Conservation (phyloP, 2,113 vertebrate species). For the Chaetodon auriga region DNA sequence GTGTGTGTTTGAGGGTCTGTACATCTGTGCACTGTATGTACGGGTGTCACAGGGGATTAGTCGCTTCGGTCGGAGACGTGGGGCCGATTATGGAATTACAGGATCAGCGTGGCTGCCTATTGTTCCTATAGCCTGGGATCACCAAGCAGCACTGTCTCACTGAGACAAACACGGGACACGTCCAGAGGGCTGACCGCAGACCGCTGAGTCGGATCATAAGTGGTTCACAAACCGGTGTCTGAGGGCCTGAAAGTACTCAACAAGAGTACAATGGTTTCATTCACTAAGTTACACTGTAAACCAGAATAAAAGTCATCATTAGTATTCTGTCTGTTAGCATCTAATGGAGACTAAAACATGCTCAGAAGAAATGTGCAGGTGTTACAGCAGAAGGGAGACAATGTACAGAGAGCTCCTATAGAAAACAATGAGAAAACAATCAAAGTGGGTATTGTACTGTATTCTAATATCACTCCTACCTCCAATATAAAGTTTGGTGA, state of each 20-base stretch:
- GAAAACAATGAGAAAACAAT: not conserved
- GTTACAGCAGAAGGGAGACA: not conserved
- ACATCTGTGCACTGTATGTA: conserved; percentile 41
- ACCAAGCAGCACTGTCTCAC: not conserved
- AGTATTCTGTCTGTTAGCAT: not conserved
- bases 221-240: not conserved
- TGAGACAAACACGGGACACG: conserved; percentile 5
- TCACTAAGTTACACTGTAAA: not conserved
- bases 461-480: not conserved
- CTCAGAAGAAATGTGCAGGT: not conserved
- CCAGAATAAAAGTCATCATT: not conserved
- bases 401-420: not conserved
- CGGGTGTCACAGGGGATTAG: conserved; percentile 61
- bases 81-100: conserved; percentile 53
- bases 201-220: not conserved
- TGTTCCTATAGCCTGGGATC: conserved; percentile 52
- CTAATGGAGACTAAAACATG: not conserved
- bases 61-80: conserved; percentile 17
- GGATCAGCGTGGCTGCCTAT: conserved; percentile 32
- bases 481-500: conserved; percentile 4
- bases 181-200: not conserved
- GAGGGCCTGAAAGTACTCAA: not conserved
- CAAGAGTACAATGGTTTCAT: not conserved
- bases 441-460: not conserved
- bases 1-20: conserved; percentile 16